These are phyloP conservation scores for Phoronis australis DNA, from an alignment of 2,888 invertebrate genomes.

Conservation along the genomic window DNA sequence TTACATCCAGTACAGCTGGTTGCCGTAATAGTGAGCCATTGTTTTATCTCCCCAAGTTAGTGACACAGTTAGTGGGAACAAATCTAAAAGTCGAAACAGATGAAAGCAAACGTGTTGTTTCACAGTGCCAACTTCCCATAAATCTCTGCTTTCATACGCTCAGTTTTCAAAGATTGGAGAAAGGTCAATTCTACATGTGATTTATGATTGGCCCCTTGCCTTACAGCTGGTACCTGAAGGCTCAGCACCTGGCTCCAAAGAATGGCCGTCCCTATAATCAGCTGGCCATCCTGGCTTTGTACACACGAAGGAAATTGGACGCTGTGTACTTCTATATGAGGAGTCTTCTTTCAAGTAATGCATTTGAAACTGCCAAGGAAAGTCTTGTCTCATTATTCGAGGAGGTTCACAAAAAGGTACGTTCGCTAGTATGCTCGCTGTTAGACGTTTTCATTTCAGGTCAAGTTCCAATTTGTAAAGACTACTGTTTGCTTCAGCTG, in stretches of 20 bases:
- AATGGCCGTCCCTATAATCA: slow-evolving; percentile 95
- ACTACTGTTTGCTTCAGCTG: too few species aligned
- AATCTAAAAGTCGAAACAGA: too few species aligned
- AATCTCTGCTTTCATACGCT: slow-evolving; percentile 4
- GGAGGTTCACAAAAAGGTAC: slow-evolving; percentile 78
- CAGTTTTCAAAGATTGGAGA: too few species aligned
- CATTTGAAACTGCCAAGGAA: slow-evolving; percentile 86
- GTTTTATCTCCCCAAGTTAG: too few species aligned
- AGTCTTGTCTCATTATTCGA: slow-evolving; percentile 82
- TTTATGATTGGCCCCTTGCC: too few species aligned
- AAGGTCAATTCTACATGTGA: too few species aligned
- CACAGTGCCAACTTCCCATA: not conserved
- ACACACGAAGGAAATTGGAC: slow-evolving; percentile 75
- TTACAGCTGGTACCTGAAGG: slow-evolving; percentile 79
- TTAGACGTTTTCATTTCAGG: too few species aligned
- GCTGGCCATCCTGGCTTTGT: slow-evolving; percentile 77
- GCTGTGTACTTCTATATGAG: slow-evolving; percentile 97
- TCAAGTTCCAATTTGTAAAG: slow-evolving; percentile 19
- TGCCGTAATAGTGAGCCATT: too few species aligned
- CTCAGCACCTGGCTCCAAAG: slow-evolving; percentile 87
- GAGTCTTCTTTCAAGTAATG: slow-evolving; percentile 88
- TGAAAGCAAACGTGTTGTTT: not conserved
- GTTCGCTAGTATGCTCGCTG: too few species aligned
- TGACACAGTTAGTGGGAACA: too few species aligned
- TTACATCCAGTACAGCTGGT: too few species aligned